phyloP scores from a whole-genome alignment of 2,113 vertebrate genomes.

The Aspiorhynchus laticeps region DNA sequence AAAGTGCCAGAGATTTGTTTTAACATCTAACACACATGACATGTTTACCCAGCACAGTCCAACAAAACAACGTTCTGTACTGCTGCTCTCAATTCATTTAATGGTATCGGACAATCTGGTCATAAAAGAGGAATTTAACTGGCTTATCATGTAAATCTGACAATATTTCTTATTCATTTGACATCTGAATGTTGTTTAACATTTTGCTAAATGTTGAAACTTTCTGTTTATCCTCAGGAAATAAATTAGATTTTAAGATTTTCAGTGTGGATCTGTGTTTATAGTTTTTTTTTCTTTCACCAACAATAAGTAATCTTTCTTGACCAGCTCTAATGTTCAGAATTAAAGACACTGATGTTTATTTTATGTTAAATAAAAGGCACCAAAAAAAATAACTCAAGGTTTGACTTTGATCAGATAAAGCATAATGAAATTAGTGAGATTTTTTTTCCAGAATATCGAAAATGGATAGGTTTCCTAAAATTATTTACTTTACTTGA shows the following conservation, averaged over 20 bases:
- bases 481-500: background rate
- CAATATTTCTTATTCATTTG: background rate
- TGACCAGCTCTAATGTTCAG: background rate
- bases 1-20: constrained; percentile 48
- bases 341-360: background rate
- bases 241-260: background rate
- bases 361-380: background rate
- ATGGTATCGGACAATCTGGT: constrained; percentile 53
- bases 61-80: constrained; percentile 31
- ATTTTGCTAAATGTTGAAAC: background rate
- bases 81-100: constrained; percentile 55
- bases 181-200: constrained; percentile 2
- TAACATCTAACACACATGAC: constrained; percentile 41
- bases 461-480: background rate
- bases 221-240: background rate
- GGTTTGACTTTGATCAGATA: background rate
- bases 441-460: background rate
- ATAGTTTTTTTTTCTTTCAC: background rate
- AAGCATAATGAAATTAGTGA: background rate
- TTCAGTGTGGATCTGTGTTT: background rate
- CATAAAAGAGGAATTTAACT: constrained; percentile 46
- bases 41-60: constrained; percentile 61
- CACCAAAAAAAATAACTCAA: background rate
- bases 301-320: background rate
- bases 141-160: background rate